phyloP scores from a whole-genome alignment of 2,888 invertebrate genomes.

The Balanococcus diminutus region DNA sequence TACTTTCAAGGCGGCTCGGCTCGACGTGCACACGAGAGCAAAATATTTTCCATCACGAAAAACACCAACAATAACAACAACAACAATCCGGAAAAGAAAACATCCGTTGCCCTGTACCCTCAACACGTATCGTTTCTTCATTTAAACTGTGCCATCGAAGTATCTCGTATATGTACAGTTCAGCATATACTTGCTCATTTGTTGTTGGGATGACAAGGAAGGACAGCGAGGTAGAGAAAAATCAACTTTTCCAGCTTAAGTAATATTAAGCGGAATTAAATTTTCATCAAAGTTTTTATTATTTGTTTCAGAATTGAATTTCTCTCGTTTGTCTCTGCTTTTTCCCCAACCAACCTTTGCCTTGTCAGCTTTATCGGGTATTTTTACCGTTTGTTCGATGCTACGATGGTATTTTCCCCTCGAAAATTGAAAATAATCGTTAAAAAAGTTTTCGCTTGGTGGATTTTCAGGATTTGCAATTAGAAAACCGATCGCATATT shows the following conservation, averaged over 20 bases:
- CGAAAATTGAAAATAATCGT: background rate
- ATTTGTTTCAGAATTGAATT: background rate
- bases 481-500: background rate
- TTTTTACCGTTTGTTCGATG: background rate
- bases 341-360: background rate
- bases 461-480: background rate
- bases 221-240: background rate
- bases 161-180: background rate
- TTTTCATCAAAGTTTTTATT: background rate
- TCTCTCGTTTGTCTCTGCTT: background rate
- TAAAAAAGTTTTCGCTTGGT: background rate
- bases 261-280: background rate
- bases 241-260: background rate
- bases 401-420: background rate
- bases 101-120: background rate
- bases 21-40: background rate
- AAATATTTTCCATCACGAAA: background rate
- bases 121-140: background rate
- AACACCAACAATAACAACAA: background rate
- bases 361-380: background rate
- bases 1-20: background rate
- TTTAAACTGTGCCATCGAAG: background rate
- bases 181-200: background rate
- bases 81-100: conserved; percentile 1
- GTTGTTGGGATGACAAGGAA: background rate